These are phyloP conservation scores for Oligia latruncula DNA, from an alignment of 2,888 invertebrate genomes.

Conservation along the genomic window DNA sequence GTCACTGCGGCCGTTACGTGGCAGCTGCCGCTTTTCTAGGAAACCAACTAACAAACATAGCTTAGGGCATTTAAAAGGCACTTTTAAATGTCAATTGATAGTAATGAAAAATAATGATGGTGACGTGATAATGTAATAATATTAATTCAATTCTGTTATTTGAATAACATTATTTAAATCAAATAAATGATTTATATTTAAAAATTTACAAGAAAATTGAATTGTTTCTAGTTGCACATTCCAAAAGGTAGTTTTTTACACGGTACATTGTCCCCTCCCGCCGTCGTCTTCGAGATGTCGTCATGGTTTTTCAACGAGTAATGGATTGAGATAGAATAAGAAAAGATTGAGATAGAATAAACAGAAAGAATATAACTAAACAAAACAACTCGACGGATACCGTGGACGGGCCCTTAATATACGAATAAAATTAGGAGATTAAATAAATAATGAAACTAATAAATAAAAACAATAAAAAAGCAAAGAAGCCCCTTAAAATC, in stretches of 20 bases:
- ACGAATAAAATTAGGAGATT: too few relatives aligned
- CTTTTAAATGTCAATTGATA: background rate
- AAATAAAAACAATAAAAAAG: background rate
- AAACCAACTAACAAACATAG: background rate
- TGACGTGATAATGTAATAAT: background rate
- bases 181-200: background rate
- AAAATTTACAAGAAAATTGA: background rate
- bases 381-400: background rate
- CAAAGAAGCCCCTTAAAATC: background rate
- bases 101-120: background rate
- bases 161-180: background rate
- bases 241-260: background rate
- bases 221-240: background rate
- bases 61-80: too few relatives aligned
- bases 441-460: background rate
- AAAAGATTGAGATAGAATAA: too few relatives aligned
- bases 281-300: background rate
- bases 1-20: too few relatives aligned
- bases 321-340: too few relatives aligned
- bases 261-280: background rate
- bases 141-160: background rate
- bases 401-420: background rate
- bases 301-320: background rate
- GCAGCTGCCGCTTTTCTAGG: too few relatives aligned
- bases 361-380: too few relatives aligned